Evolutionary conservation across 2,888 invertebrate species (phyloP).

Genomic region (Orthosia cruda): DNA sequence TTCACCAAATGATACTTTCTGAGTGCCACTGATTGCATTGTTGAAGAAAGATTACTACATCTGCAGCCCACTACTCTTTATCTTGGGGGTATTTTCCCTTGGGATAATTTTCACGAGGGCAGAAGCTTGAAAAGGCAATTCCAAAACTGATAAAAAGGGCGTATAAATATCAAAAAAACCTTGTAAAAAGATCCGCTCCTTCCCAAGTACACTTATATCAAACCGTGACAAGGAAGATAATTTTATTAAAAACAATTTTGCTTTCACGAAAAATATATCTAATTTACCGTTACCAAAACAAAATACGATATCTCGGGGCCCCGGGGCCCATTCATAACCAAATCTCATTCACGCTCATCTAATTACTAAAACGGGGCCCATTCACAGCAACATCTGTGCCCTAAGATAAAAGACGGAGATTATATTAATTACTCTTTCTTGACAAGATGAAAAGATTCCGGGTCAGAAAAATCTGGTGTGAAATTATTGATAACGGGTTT

Average conservation of each 20-base stretch:
- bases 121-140: neutral
- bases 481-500: constrained; percentile 25
- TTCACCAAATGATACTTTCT: no score
- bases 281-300: constrained; percentile 52
- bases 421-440: constrained; percentile 63
- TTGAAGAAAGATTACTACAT: no score
- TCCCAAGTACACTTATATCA: neutral
- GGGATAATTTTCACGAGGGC: no score
- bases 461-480: constrained; percentile 29
- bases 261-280: no score
- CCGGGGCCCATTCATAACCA: constrained; percentile 58
- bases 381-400: constrained; percentile 58
- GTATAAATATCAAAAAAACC: no score
- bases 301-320: constrained; percentile 58
- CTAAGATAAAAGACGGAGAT: constrained; percentile 63
- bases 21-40: no score
- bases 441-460: constrained; percentile 60
- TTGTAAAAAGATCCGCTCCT: neutral
- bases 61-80: no score
- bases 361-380: constrained; percentile 65
- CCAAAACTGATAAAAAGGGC: neutral
- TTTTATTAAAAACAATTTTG: constrained; percentile 9
- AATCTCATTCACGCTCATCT: constrained; percentile 66
- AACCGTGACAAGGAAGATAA: constrained; percentile 13
- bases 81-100: no score